These are phyloP conservation scores for Campoletis sonorensis DNA, from an alignment of 1,140 invertebrate genomes.

Conservation along the genomic window DNA sequence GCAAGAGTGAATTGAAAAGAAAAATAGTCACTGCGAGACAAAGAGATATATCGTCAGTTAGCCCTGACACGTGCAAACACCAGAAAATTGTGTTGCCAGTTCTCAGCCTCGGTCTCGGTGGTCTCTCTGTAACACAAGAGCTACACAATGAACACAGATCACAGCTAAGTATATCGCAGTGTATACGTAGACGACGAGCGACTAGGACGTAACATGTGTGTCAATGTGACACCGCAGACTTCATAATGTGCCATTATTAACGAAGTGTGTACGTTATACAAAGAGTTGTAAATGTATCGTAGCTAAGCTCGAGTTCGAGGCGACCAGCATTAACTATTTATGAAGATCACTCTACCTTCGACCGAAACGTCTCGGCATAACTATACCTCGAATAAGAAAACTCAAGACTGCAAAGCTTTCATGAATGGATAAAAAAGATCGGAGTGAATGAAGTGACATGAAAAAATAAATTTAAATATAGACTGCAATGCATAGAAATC, in stretches of 20 bases:
- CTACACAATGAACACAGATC: conserved; percentile 35
- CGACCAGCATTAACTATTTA: conserved; percentile 30
- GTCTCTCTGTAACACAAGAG: conserved; percentile 37
- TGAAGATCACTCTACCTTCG: conserved; percentile 11
- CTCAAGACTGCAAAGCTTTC: not conserved
- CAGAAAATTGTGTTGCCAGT: conserved; percentile 55
- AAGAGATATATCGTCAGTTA: conserved; percentile 32
- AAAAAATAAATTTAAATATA: not conserved
- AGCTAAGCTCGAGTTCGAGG: conserved; percentile 36
- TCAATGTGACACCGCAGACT: conserved; percentile 50
- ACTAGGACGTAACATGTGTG: conserved; percentile 49
- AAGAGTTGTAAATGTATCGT: conserved; percentile 10
- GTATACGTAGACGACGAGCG: conserved; percentile 17
- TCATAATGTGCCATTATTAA: conserved; percentile 14
- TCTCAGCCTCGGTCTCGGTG: conserved; percentile 29
- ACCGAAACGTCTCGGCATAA: conserved; percentile 9
- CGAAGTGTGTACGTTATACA: not conserved
- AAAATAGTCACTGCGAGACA: conserved; percentile 26
- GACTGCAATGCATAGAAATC: too few species aligned
- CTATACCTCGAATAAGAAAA: not conserved
- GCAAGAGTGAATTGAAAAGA: not conserved
- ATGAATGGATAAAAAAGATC: not conserved
- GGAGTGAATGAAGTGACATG: not conserved
- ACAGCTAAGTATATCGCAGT: not conserved
- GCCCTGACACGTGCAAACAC: conserved; percentile 56